phyloP scores from a whole-genome alignment of 2,888 invertebrate genomes.

The Nephrotoma appendiculata region DNA sequence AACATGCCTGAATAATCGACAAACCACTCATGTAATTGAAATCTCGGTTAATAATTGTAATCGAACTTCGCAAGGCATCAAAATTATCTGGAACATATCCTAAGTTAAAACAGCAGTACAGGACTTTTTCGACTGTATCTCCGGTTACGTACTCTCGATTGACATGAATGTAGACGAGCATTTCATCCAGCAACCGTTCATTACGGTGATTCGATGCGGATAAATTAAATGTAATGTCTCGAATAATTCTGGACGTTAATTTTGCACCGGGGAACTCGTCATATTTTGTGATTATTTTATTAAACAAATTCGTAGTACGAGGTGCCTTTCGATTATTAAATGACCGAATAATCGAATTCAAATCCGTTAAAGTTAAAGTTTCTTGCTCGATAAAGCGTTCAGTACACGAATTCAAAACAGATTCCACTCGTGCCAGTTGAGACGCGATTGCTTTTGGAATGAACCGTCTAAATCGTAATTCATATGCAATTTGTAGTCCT shows the following conservation, averaged over 20 bases:
- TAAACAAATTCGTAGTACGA: constrained; percentile 25
- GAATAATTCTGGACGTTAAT: constrained; percentile 34
- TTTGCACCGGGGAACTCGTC: constrained; percentile 12
- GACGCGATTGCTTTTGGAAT: constrained; percentile 17
- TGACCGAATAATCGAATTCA: constrained; percentile 25
- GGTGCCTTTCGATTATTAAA: constrained; percentile 26
- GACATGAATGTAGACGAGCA: constrained; percentile 33
- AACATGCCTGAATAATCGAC: constrained; percentile 35
- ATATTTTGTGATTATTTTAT: constrained; percentile 28
- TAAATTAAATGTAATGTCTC: constrained; percentile 33
- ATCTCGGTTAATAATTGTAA: constrained; percentile 37
- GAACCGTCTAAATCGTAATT: constrained; percentile 24
- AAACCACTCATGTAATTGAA: constrained; percentile 38
- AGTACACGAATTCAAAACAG: constrained; percentile 24
- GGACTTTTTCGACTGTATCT: constrained; percentile 36
- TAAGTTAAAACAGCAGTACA: constrained; percentile 35
- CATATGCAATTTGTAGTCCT: constrained; percentile 30
- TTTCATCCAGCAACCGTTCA: constrained; percentile 33
- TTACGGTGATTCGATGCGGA: constrained; percentile 29
- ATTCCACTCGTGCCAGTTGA: constrained; percentile 24
- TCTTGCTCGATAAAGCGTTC: constrained; percentile 22
- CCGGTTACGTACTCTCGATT: constrained; percentile 33
- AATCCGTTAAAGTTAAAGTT: constrained; percentile 17
- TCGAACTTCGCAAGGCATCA: constrained; percentile 28
- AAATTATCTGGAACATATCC: constrained; percentile 35